Percentiles rank a stretch among this genome's conserved stretches.
These are phyloP conservation scores for Potorous gilbertii DNA, from an alignment of 2,797 vertebrate species.

Conservation along the genomic window DNA sequence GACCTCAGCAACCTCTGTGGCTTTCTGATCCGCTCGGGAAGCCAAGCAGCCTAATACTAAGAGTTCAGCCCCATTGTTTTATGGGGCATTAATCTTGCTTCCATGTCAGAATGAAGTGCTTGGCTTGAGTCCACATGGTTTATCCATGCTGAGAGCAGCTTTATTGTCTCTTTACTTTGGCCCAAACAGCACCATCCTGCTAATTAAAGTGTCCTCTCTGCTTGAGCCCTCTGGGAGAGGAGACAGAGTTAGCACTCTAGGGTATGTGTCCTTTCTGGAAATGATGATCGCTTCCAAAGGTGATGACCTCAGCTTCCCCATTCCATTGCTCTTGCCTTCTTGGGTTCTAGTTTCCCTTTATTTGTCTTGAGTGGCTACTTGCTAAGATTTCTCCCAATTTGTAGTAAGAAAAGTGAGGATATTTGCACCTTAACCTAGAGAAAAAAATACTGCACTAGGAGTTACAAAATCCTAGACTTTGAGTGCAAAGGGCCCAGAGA, in stretches of 20 bases:
- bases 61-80: not conserved
- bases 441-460: not conserved
- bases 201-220: slow-evolving; percentile 38
- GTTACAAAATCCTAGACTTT: not conserved
- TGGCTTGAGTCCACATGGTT: not conserved
- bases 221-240: slow-evolving; percentile 18
- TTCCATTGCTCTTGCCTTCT: not conserved
- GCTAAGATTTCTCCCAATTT: not conserved
- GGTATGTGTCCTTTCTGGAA: not conserved
- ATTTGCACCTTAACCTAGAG: not conserved
- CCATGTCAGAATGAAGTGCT: not conserved
- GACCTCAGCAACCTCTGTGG: not conserved
- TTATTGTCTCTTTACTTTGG: slow-evolving; percentile 58
- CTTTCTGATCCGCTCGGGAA: not conserved
- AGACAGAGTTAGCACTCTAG: not conserved
- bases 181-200: not conserved
- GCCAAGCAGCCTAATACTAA: not conserved
- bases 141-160: slow-evolving; percentile 12
- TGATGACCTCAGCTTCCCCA: not conserved
- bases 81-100: slow-evolving; percentile 14
- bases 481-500: not conserved
- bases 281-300: not conserved
- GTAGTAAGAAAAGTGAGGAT: not conserved
- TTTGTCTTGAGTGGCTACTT: not conserved
- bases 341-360: not conserved